Base-by-base conservation (phyloP, 2,888 invertebrate species). In the Rambutsinella grinnellia region DNA sequence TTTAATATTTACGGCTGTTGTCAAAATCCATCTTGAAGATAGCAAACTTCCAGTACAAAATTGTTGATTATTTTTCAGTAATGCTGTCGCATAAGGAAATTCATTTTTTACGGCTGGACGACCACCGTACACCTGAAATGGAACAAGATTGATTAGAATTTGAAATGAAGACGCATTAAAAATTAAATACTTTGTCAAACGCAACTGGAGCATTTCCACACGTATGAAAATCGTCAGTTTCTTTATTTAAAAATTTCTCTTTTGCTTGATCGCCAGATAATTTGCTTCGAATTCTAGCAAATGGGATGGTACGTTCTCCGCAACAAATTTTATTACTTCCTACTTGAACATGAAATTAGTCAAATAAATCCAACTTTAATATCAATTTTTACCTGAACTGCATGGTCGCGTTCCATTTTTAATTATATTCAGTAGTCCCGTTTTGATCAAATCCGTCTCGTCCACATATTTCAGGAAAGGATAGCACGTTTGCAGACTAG, bases 11-110 rank as follows among this genome's bases (percentile, higher is more conserved):
- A 57, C 57, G 17, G 57, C 57, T 28, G 57, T 36, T 2, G 57
- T 57, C 10, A 57, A 36, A 8, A 57, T 28, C 57, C 57, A 57
- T n/a, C 28, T 27, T 3, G 28, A 8, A n/a, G 57, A n/a, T 3
- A 28, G 15, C 5, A 57, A n/a, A 28, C 57, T 57, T 57, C 57
- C 57, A n/a, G 5, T 28, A 28, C 57, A 57, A n/a, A 19, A 57
- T 21, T 57, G 57, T 2, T 10, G 19, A 13, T 57, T 57, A n/a
- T 28, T 27, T n/a, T 57, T 28, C 19, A 57, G 17, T n/a, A 57
- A 57, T 2, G 57, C 57, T 3, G 21, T 19, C 2, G 28, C 57
- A 15, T 28, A 57, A 6, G 57, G 57, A 13, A 57, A 57, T 19
- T 57, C 57, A 28, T n/a, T 15, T 17, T 21, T 2, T 2, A 28